A percentile compares a stretch with the other conserved stretches of the same genome.
These are phyloP conservation scores for Acronicta alni DNA, from an alignment of 2,888 invertebrate genomes.

Conservation along the genomic window DNA sequence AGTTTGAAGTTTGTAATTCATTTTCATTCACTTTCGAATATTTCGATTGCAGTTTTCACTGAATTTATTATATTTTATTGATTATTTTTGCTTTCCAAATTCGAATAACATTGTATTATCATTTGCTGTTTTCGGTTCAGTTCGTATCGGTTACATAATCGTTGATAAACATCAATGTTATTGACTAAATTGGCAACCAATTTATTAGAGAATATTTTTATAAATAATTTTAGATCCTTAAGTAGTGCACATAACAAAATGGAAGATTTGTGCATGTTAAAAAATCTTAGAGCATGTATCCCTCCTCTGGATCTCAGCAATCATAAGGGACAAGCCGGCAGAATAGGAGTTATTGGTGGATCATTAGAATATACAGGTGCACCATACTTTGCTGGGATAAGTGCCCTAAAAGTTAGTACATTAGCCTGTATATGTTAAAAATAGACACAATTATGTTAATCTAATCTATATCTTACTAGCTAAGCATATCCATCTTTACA, in stretches of 20 bases:
- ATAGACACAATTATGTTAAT: too few species aligned
- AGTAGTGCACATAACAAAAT: slow-evolving; percentile 46
- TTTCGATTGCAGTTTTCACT: too few species aligned
- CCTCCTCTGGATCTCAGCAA: slow-evolving; percentile 90
- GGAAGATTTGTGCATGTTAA: slow-evolving; percentile 64
- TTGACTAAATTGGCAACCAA: slow-evolving; percentile 12
- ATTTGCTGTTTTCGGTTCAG: too few species aligned
- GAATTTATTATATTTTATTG: too few species aligned
- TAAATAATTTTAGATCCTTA: slow-evolving; percentile 8
- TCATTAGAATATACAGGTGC: slow-evolving; percentile 99
- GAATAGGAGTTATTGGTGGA: slow-evolving; percentile 98
- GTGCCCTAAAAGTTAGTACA: slow-evolving; percentile 92
- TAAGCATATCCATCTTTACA: slow-evolving; percentile 55
- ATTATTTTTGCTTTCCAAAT: too few species aligned
- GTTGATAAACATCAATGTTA: slow-evolving; percentile 23
- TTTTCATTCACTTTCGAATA: too few species aligned
- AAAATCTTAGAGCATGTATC: slow-evolving; percentile 79
- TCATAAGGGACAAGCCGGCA: slow-evolving; percentile 97
- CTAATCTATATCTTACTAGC: too few species aligned
- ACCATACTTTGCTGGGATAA: slow-evolving; percentile 98
- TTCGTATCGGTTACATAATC: neutral
- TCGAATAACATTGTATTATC: too few species aligned
- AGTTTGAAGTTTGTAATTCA: too few species aligned
- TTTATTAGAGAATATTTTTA: slow-evolving; percentile 20
- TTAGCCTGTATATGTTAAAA: too few species aligned